These are phyloP conservation scores for Acronicta alni DNA, from an alignment of 2,888 invertebrate species.

Conservation along the genomic window DNA sequence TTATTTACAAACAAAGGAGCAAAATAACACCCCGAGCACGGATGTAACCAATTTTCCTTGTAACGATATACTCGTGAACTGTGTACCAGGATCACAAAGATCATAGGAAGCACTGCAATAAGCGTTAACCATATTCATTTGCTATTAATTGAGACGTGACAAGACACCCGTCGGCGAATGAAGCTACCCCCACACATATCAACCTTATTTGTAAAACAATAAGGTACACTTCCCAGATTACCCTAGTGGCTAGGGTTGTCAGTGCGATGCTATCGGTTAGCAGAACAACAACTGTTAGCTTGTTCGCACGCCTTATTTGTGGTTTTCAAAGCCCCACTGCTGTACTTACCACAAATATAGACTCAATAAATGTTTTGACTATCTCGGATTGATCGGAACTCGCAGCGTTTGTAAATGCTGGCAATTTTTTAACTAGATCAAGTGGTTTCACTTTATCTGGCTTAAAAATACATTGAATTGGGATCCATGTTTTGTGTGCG, in stretches of 20 bases:
- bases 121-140: conserved; percentile 68
- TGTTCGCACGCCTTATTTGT: conserved; percentile 80
- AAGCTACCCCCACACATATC: conserved; percentile 34
- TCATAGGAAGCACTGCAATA: conserved; percentile 66
- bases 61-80: conserved; percentile 32
- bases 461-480: conserved; percentile 17
- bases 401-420: conserved; percentile 14
- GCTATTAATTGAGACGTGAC: conserved; percentile 78
- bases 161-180: conserved; percentile 60
- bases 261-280: conserved; percentile 60
- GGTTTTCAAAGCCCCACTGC: conserved; percentile 67
- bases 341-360: conserved; percentile 61
- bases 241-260: conserved; percentile 55
- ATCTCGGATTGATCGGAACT: conserved; percentile 53
- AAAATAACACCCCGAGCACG: conserved; percentile 28
- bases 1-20: conserved; percentile 48
- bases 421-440: too few species aligned
- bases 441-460: conserved; percentile 17
- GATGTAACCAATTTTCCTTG: conserved; percentile 52
- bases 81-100: conserved; percentile 53
- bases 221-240: conserved; percentile 59
- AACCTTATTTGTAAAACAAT: conserved; percentile 53
- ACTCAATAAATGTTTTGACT: conserved; percentile 66
- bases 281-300: conserved; percentile 70
- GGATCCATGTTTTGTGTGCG: conserved; percentile 18